A percentile compares a stretch with the other conserved stretches of the same genome.
phyloP scores from a whole-genome alignment of 1,140 invertebrate species.

The Leguminivora glycinivorella region DNA sequence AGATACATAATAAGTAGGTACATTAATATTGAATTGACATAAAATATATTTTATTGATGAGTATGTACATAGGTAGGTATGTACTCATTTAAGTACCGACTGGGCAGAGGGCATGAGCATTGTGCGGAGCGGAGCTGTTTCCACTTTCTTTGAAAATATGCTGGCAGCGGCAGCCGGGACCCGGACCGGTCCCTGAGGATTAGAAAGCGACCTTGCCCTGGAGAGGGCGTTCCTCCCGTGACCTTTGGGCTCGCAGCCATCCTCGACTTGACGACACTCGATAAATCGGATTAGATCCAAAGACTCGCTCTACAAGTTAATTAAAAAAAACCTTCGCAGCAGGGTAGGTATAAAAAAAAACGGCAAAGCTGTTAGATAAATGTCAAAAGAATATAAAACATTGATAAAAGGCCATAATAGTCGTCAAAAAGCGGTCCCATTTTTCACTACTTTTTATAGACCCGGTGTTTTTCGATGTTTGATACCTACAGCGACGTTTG shows the following conservation, averaged over 20 bases:
- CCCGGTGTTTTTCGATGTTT: neutral
- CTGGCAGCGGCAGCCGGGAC: slow-evolving; percentile 30
- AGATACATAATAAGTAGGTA: neutral
- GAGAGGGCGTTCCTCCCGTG: slow-evolving; percentile 52
- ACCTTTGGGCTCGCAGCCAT: slow-evolving; percentile 32
- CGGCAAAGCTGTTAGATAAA: slow-evolving; percentile 26
- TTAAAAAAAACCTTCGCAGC: slow-evolving; percentile 29
- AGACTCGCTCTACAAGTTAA: slow-evolving; percentile 4
- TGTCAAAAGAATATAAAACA: slow-evolving; percentile 10
- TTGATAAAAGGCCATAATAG: neutral
- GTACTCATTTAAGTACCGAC: neutral
- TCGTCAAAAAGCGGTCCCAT: slow-evolving; percentile 7
- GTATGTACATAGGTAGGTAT: neutral
- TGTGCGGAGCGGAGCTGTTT: neutral
- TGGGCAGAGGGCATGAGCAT: neutral
- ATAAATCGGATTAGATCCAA: slow-evolving; percentile 26
- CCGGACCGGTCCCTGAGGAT: slow-evolving; percentile 52
- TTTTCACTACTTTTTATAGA: slow-evolving; percentile 27
- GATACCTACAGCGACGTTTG: neutral
- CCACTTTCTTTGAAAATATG: slow-evolving; percentile 29
- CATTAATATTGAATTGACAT: neutral
- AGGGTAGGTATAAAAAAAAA: neutral
- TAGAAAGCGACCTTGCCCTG: slow-evolving; percentile 65
- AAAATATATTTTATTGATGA: neutral
- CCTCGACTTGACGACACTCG: slow-evolving; percentile 27